A percentile compares a stretch with the other conserved stretches of the same genome.
Evolutionary conservation across 2,888 invertebrate species (phyloP).

Genomic region (Homarus gammarus): DNA sequence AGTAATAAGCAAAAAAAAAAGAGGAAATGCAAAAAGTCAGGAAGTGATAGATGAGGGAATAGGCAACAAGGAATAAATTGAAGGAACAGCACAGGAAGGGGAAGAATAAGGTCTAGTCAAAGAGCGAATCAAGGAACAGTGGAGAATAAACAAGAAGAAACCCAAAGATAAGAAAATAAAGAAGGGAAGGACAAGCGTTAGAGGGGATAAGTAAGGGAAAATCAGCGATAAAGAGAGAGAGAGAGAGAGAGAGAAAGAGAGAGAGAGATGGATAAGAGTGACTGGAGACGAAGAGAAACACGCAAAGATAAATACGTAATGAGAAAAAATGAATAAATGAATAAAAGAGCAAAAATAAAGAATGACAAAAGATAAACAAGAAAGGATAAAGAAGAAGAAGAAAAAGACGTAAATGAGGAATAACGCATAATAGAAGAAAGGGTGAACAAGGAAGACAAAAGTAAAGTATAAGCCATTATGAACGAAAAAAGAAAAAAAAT

Average conservation of each 20-base stretch:
- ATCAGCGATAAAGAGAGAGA: neutral
- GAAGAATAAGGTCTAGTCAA: no score
- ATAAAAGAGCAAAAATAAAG: neutral
- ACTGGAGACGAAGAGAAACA: neutral
- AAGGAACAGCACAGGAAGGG: no score
- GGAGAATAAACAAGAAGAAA: no score
- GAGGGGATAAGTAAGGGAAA: no score
- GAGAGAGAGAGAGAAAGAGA: conserved; percentile 16
- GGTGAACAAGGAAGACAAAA: neutral
- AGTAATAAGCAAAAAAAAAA: neutral
- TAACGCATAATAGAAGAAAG: neutral
- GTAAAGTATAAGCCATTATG: neutral
- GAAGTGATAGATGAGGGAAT: no score
- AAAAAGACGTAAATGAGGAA: neutral
- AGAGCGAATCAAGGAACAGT: no score
- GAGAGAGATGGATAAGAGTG: neutral
- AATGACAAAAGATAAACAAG: neutral
- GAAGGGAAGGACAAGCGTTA: no score
- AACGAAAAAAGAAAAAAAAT: neutral
- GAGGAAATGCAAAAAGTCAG: neutral
- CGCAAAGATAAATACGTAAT: neutral
- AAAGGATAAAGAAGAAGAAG: neutral
- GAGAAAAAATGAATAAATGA: neutral
- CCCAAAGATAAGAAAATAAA: no score
- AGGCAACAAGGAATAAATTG: no score